Evolutionary conservation across 53 echinoderm and acorn worm genomes (phyloP).

Genomic region (Temnopleurus reevesii): DNA sequence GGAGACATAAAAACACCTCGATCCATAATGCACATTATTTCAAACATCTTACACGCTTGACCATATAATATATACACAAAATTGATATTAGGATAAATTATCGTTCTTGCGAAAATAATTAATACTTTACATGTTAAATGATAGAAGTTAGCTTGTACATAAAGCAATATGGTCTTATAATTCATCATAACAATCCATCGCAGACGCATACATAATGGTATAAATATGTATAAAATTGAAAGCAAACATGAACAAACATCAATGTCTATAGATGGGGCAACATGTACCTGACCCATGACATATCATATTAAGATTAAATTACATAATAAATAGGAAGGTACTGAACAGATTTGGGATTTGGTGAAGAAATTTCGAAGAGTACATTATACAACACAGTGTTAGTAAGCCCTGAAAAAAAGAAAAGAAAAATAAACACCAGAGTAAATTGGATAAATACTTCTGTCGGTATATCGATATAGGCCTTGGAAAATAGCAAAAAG

Average conservation of each 20-base stretch:
- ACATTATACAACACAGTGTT: neutral
- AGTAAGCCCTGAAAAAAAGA: conserved; percentile 16
- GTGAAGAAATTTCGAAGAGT: conserved; percentile 15
- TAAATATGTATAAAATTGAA: conserved; percentile 62
- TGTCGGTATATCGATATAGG: neutral
- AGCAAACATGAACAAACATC: conserved; percentile 35
- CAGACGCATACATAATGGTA: neutral
- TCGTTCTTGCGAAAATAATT: conserved; percentile 22
- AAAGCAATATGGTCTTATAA: conserved; percentile 19
- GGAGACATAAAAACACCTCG: no score
- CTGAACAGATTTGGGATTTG: conserved; percentile 24
- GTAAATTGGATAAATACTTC: neutral
- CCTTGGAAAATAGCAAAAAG: neutral
- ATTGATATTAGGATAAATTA: conserved; percentile 40
- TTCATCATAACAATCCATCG: conserved; percentile 38
- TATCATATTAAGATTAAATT: neutral
- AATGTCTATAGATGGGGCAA: conserved; percentile 27
- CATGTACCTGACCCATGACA: neutral
- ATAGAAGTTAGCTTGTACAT: conserved; percentile 12
- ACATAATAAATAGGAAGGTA: conserved; percentile 37
- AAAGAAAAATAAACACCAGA: neutral
- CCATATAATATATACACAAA: conserved; percentile 34
- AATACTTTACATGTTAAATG: conserved; percentile 46
- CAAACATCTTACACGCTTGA: neutral
- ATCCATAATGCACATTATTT: conserved; percentile 20